Evolutionary conservation across 2,888 invertebrate genomes (phyloP), one percentile per base, ranked within the genome.

Genomic region (Thymelicus sylvestris): DNA sequence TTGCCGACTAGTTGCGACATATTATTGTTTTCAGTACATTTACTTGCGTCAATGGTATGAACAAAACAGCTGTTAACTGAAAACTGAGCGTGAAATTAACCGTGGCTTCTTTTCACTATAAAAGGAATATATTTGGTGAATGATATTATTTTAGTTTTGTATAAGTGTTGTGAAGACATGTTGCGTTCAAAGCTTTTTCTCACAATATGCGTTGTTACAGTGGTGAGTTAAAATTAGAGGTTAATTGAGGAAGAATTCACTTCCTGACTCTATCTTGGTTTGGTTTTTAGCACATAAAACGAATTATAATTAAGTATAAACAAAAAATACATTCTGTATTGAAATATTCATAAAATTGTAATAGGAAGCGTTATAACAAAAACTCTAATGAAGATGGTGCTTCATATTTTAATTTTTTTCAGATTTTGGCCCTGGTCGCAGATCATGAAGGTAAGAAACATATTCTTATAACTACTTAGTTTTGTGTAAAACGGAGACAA

Each of bases 371-470:
- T 52, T 19, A 52, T 7, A 12, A 52, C 8, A 52, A 44, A 63
- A 55, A 66, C 13, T n/a, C 12, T 44, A 44, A 31, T 31, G 1
- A 44, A 44, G 8, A 15, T 5, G n/a, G n/a, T 50, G 15, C 50
- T 5, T 50, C 7, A 50, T 15, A 50, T 50, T 15, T 50, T 50
- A n/a, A 44, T 6, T 66, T 71, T 65, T 77, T 77, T 72, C 75
- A 79, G 79, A 72, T 78, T 66, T 62, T 80, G 52, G 65, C 72
- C 6, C 67, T 76, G 38, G 60, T 76, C n/a, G 72, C 69, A 8
- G 79, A 80, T 19, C 74, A 77, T 64, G 76, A 76, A 79, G 80
- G 80, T 80, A 74, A 66, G 57, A 52, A 52, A 44, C 12, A 44
- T 3, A 44, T 44, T 12, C 12, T 2, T 44, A 41, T 44, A 44